Base-by-base conservation (phyloP, 2,113 vertebrate species). In the Lates calcarifer region DNA sequence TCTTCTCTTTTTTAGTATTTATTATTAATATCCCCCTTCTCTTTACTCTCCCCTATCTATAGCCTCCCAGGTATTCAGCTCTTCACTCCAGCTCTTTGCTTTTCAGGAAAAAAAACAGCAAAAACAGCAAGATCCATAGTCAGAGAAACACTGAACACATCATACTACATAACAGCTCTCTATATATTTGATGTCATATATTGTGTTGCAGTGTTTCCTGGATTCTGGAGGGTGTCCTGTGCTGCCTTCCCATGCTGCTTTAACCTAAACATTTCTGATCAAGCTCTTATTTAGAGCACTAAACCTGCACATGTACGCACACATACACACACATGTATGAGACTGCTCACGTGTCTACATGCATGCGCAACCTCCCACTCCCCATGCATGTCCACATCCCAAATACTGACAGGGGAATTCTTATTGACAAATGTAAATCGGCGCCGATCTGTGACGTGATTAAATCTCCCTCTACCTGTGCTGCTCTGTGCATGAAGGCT, bases 381-480 rank as follows among this genome's bases (percentile, higher is more conserved):
- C 77, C 53, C 45, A 35, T 71, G 58, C 82, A 83, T 71, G 41
- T 55, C 82, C 75, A 63, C 79, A 35, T 88, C 64, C 49, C 29
- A 18, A 45, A 58, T 68, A 45, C 70, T 45, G 53, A 47, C 74
- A 41, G 58, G 71, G 78, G 78, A 65, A 75, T 85, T 81, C 84
- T 81, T 68, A 82, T 74, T 90, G 90, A 88, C 89, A 73, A 49
- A 80, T 71, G 68, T 39, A 53, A 69, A 88, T 69, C 51, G 53
- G 79, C 63, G 43, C 61, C 62, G 45, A 29, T 51, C 43, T 39
- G 74, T 78, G 79, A 78, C 49, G 69, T 70, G 74, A 55, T 64
- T 1, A 7, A 53, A 47, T 2, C 78, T 33, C 65, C 12, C 55
- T 0, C 67, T 28, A 6, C 22, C 56, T 0, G 3, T 5, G 24